Evolutionary conservation across 2,888 invertebrate species (phyloP), one percentile per base, ranked within the genome.

Genomic region (Drosophila monieri): DNA sequence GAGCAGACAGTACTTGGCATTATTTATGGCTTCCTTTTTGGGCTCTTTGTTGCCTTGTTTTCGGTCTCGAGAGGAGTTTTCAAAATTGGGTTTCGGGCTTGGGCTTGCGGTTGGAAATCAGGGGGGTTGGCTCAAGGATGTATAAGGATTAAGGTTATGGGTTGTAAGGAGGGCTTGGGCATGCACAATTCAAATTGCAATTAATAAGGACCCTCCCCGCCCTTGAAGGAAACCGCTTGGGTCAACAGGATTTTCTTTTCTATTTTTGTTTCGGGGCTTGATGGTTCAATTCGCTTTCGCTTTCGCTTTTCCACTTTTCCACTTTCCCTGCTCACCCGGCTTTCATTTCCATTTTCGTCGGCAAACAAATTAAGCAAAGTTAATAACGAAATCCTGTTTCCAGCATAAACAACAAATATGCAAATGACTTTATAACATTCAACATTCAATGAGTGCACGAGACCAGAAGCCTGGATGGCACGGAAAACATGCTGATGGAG

Each of bases 281-380:
- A 49, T 76, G 57, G 51, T 27, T 79, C 66, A 77, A 75, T 67
- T 66, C 68, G 66, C 64, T 69, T 83, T 80, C 74, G 47, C 68
- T 72, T 52, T 39, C 25, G n/a, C 12, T 64, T 62, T 55, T 14
- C 53, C 39, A 9, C 12, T 64, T 62, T 55, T 14, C 53, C 39
- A 10, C 35, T 15, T 23, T 23, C 18, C 21, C 15, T 21, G 30
- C 9, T 5, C 0, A 1, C 0, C 15, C n/a, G 4, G n/a, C 25
- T 35, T 60, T 55, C 51, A 52, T 69, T 69, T 68, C 55, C 69
- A 67, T 57, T 68, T 53, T 58, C 64, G 37, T 62, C 39, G 64
- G 80, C 77, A 80, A 84, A 83, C 83, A 83, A 86, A 83, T 83
- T 83, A 86, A 86, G 84, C 75, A 84, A 83, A 86, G 83, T 80